These are phyloP conservation scores for Sus scrofa DNA, from an alignment of 2,113 vertebrate species.

Conservation along the genomic window T2T-Sscrofa CM000826.6:45233501-45234000, in stretches of 20 bases:
- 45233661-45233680: constrained; percentile 82
- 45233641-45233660: constrained; percentile 79
- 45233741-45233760: constrained; percentile 83
- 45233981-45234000: neutral
- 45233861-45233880: constrained; percentile 54
- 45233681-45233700: constrained; percentile 72
- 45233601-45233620: neutral
- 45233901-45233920: neutral
- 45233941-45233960: constrained; percentile 17
- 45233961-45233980: constrained; percentile 21
- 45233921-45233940: constrained; percentile 8
- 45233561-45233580: constrained; percentile 8
- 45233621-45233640: constrained; percentile 43
- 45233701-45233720: constrained; percentile 77
- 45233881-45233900: neutral
- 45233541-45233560: constrained; percentile 57
- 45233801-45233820: constrained; percentile 74
- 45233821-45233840: constrained; percentile 75
- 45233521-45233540: neutral
- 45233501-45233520: constrained; percentile 64
- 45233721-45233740: constrained; percentile 83
- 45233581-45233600: constrained; percentile 59
- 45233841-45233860: constrained; percentile 82
- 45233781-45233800: constrained; percentile 80
- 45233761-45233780: constrained; percentile 86